Conservation (phyloP, 2,113 vertebrate species). For the Sarotherodon lohbergeri region DNA sequence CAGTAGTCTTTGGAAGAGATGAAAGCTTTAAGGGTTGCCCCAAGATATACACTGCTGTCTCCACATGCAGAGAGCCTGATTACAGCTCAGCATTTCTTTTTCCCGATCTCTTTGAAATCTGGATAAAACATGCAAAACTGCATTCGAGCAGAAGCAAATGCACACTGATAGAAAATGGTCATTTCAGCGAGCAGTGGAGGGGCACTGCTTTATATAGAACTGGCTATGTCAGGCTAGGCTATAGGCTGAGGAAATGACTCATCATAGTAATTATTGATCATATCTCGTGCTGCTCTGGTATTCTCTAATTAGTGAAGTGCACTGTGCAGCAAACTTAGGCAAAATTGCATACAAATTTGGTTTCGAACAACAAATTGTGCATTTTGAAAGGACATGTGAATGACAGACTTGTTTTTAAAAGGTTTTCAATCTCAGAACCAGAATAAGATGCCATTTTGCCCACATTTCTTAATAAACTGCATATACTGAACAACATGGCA, state of each 20-base stretch:
- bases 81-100: conserved; percentile 7
- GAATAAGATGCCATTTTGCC: conserved; percentile 34
- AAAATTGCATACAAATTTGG: conserved; percentile 31
- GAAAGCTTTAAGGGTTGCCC: not conserved
- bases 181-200: conserved; percentile 15
- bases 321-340: conserved; percentile 17
- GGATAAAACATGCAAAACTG: conserved; percentile 37
- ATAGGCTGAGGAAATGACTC: conserved; percentile 39
- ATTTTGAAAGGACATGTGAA: not conserved
- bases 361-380: not conserved
- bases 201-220: conserved; percentile 8
- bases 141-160: conserved; percentile 33
- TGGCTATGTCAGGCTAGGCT: conserved; percentile 7
- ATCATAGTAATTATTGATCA: conserved; percentile 16
- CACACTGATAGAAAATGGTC: conserved; percentile 22
- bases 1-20: not conserved
- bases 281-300: not conserved
- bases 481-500: not conserved
- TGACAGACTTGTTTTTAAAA: not conserved
- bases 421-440: not conserved
- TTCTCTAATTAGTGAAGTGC: conserved; percentile 20
- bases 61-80: conserved; percentile 20
- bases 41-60: not conserved
- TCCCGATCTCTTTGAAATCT: conserved; percentile 22
- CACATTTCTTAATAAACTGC: not conserved